Base-by-base conservation (phyloP, 2,113 vertebrate species). In the Hippotragus niger region DNA sequence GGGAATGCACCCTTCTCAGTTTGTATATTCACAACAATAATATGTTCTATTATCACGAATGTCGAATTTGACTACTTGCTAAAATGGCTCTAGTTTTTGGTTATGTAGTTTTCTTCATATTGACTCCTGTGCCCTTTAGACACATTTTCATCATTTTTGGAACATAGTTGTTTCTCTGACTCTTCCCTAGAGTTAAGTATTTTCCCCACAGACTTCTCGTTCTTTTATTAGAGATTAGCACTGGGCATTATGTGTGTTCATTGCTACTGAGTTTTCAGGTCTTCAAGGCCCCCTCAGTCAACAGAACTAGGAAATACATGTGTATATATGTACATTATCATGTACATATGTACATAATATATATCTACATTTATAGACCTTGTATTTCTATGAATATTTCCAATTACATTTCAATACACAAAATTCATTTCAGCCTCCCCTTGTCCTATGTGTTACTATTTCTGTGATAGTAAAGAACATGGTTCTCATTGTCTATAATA, bases 251-350 rank as follows among this genome's bases (percentile, higher is more conserved):
- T 10, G 5, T 16, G 1, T 57, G 9, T 33, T 40, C 36, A 84
- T 6, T 88, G 13, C 7, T 55, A 16, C 27, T 25, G 15, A 31
- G 15, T 76, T 50, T 86, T 47, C 27, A 76, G 83, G 60, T 1
- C 7, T 12, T 47, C 29, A 27, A 33, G 27, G 19, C 1, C 13
- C n/a, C 12, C 0, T 80, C 27, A 17, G 2, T 10, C 17, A 12
- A 80, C 4, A 84, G 19, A 92, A 58, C 21, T 45, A 60, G 45
- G 19, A 92, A 85, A 60, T 31, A 91, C 23, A 40, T 33, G 7
- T 60, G 11, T 58, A 16, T 36, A 19, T 31, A 83, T 21, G 1
- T 55, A 81, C 9, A 71, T n/a, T 52, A 81, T 31, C 21, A 60
- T 6, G 43, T 82, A 6, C 23, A 47, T 62, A 43, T 11, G 25